phyloP scores from a whole-genome alignment of 2,888 invertebrate species.

The Argyresthia goedartella region DNA sequence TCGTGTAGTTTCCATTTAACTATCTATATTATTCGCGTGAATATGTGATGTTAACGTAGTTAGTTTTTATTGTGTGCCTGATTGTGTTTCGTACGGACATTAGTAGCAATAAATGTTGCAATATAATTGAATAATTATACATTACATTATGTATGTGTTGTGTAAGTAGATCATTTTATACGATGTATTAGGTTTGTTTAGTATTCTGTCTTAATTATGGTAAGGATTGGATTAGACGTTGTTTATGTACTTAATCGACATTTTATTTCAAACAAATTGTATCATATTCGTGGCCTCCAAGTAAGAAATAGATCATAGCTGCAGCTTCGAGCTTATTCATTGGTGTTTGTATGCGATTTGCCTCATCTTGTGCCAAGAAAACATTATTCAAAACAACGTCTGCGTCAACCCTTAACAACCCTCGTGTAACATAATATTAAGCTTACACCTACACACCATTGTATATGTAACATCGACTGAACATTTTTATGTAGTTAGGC shows the following conservation, averaged over 20 bases:
- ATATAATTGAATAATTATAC: constrained; percentile 25
- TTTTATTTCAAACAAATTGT: no score
- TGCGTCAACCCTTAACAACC: background rate
- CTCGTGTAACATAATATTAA: constrained; percentile 7
- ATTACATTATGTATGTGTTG: background rate
- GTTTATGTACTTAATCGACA: constrained; percentile 20
- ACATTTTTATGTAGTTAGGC: constrained; percentile 64
- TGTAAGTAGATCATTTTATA: constrained; percentile 22
- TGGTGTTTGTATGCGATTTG: no score
- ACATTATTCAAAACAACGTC: background rate
- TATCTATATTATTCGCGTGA: constrained; percentile 21
- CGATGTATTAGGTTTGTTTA: constrained; percentile 24
- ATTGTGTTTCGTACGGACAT: constrained; percentile 35
- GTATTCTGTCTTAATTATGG: constrained; percentile 25
- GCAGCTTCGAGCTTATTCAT: no score
- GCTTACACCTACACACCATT: constrained; percentile 58
- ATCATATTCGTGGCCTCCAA: no score
- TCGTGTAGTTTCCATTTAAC: constrained; percentile 1
- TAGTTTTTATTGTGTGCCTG: constrained; percentile 36
- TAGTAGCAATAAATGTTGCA: constrained; percentile 52
- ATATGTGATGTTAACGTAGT: constrained; percentile 22
- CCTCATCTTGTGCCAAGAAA: background rate
- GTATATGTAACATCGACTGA: constrained; percentile 67
- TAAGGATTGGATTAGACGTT: constrained; percentile 24
- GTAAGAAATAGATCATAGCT: no score